Evolutionary conservation across 2,113 vertebrate species (phyloP), one percentile per base, ranked within the genome.

Genomic region (Procavia capensis): DNA sequence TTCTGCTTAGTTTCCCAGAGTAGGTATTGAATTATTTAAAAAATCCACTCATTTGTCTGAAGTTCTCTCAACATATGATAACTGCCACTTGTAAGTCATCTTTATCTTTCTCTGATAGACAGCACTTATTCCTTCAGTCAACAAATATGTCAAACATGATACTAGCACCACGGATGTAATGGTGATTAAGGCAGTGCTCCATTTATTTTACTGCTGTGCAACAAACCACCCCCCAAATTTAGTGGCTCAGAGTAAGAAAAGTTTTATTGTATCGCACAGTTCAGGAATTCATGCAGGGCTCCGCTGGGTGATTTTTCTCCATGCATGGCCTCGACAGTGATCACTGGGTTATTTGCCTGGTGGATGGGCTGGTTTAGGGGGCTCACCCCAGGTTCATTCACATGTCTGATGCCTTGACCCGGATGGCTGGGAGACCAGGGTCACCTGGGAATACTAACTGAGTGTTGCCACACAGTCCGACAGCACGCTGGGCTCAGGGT

Each of bases 31-130:
- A 6, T 39, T 95, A 81, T 94, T 85, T 88, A 80, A 86, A 81
- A 93, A 83, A 9, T 91, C 47, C 41, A 34, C 8, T 93, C 20
- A 83, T 75, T 82, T 93, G 36, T 91, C 31, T 78, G 50, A 93
- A 80, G 20, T 95, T 93, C 61, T 93, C 19, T 74, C 17, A 20
- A 29, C 13, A 16, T 41, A 27, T 43, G 91, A 47, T 19, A 81
- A 25, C 43, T 57, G 57, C 31, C n/a, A 72, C 43, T 78, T 96
- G 13, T 25, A 47, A n/a, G 22, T 74, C 70, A 43, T 78, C 8
- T 85, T 92, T 70, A 31, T 88, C 29, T 93, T 93, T 75, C 19
- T 91, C 19, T 86, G 25, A n/a, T 76, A 80, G 43, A 2, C 64
- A n/a, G 31, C 20, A 57, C 3, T 72, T 39, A 54, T 74, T 95